Conservation (phyloP, 1,140 invertebrate species). For the Pseudomyrmex cubaensis region DNA sequence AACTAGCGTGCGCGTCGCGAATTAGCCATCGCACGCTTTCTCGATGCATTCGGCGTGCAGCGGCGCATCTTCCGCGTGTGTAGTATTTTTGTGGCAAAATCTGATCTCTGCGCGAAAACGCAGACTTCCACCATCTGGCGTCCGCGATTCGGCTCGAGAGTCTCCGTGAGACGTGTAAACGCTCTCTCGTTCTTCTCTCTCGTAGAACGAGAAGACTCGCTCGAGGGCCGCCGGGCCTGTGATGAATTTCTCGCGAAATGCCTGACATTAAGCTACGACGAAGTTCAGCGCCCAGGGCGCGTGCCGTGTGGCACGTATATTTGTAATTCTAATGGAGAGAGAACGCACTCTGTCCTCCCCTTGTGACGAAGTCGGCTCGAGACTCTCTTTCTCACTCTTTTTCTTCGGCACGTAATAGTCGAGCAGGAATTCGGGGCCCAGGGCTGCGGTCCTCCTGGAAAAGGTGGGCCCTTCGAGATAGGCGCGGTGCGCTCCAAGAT, state of each 20-base stretch:
- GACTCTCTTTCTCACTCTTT: slow-evolving; percentile 5
- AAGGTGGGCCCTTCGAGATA: slow-evolving; percentile 41
- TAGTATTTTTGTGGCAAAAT: too few relatives aligned
- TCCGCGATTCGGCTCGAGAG: slow-evolving; percentile 35
- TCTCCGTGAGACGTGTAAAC: slow-evolving; percentile 22
- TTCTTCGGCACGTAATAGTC: slow-evolving; percentile 64
- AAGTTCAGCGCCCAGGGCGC: slow-evolving; percentile 72
- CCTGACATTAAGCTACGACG: slow-evolving; percentile 70
- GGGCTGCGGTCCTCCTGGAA: slow-evolving; percentile 62
- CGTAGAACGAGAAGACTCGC: slow-evolving; percentile 39
- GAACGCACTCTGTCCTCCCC: slow-evolving; percentile 40
- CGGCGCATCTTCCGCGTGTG: not conserved
- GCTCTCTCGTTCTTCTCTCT: not conserved
- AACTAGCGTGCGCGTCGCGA: slow-evolving; percentile 23
- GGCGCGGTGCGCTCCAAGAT: slow-evolving; percentile 37
- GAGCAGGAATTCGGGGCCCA: slow-evolving; percentile 65
- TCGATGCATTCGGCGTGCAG: slow-evolving; percentile 38
- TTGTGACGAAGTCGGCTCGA: slow-evolving; percentile 37
- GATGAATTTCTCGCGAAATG: slow-evolving; percentile 75
- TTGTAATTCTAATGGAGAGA: slow-evolving; percentile 75
- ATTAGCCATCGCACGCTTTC: not conserved
- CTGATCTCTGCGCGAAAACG: slow-evolving; percentile 2
- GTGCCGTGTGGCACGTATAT: slow-evolving; percentile 72
- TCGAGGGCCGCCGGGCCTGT: slow-evolving; percentile 46
- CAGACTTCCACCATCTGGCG: slow-evolving; percentile 55